Conservation (phyloP, 2,797 vertebrate genomes). For the Cuniculus paca region DNA sequence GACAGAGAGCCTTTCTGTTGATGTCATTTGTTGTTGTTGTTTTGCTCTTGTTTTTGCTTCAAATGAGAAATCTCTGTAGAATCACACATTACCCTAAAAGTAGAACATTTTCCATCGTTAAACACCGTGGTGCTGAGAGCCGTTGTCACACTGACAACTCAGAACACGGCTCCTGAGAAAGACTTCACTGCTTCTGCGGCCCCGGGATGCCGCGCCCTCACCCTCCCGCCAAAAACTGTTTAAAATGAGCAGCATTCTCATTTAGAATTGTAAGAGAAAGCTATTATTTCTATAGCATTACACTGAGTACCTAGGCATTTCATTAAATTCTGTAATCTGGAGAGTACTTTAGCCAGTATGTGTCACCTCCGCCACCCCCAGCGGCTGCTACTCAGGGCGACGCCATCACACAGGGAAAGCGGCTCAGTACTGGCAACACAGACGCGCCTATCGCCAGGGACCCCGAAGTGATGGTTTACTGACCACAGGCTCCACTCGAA, state of each 20-base stretch:
- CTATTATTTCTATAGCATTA: neutral
- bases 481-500: neutral
- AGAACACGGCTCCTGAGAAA: neutral
- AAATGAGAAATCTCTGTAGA: neutral
- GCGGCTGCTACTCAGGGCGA: neutral
- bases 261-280: neutral
- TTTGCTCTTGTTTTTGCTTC: neutral
- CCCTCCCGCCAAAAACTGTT: neutral
- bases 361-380: neutral
- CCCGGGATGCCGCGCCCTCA: neutral
- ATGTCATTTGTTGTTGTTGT: neutral
- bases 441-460: neutral
- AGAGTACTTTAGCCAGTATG: neutral
- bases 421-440: neutral
- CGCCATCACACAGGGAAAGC: neutral
- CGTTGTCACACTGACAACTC: neutral
- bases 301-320: neutral
- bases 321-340: neutral
- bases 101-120: neutral
- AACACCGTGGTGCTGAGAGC: neutral
- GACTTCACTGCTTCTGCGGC: neutral
- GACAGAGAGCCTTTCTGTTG: neutral
- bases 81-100: neutral
- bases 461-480: neutral
- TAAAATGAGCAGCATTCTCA: neutral